Percentiles rank a stretch among this genome's conserved stretches.
Conservation (phyloP, 2,113 vertebrate species). For the Donacobius atricapilla region DNA sequence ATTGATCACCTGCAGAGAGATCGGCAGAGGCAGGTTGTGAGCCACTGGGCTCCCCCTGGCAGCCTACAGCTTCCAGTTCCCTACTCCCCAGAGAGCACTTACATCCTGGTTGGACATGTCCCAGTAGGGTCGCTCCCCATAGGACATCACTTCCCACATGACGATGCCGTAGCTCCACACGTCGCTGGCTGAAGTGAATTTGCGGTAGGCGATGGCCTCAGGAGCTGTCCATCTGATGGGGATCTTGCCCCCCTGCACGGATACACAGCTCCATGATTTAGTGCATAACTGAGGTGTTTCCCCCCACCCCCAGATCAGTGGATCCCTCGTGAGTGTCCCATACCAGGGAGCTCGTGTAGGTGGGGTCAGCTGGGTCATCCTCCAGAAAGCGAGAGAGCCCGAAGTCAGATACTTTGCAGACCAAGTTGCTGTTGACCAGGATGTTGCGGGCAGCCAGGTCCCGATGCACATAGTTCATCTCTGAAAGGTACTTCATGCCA, state of each 20-base stretch:
- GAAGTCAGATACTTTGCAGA: conserved; percentile 97
- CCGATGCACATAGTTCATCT: conserved; percentile 97
- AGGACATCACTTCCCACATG: conserved; percentile 99
- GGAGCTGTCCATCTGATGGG: conserved; percentile 98
- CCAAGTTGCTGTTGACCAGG: conserved; percentile 95
- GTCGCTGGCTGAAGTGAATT: conserved; percentile 96
- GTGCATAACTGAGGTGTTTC: background rate
- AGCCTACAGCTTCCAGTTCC: background rate
- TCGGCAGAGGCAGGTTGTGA: background rate
- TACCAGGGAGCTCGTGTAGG: conserved; percentile 96
- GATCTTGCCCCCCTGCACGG: conserved; percentile 91
- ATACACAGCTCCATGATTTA: conserved; percentile 15
- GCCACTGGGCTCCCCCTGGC: background rate
- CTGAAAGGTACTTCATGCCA: conserved; percentile 95
- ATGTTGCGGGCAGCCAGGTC: conserved; percentile 96
- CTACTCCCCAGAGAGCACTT: conserved; percentile 48
- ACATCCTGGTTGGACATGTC: conserved; percentile 99
- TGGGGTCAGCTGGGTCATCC: conserved; percentile 90
- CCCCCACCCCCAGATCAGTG: background rate
- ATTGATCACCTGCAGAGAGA: conserved; percentile 87
- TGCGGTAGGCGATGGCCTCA: conserved; percentile 95
- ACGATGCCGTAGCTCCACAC: conserved; percentile 99
- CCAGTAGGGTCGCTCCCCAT: conserved; percentile 96
- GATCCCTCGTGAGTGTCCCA: background rate
- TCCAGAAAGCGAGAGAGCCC: conserved; percentile 95